A percentile compares a stretch with the other conserved stretches of the same genome.
These are phyloP conservation scores for Apis mellifera DNA, from an alignment of 1,140 invertebrate species.

Conservation along the genomic window Amel_HAv3.1 CM009945.2:6642001-6642500, in stretches of 20 bases:
- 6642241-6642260: constrained; percentile 40
- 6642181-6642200: background rate
- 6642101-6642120: background rate
- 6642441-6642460: background rate
- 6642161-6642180: constrained; percentile 20
- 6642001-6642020: background rate
- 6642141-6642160: background rate
- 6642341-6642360: constrained; percentile 4
- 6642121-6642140: too few relatives aligned
- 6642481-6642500: too few relatives aligned
- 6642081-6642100: background rate
- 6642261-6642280: constrained; percentile 15
- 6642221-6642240: constrained; percentile 34
- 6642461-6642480: background rate
- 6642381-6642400: background rate
- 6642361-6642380: constrained; percentile 27
- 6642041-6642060: background rate
- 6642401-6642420: background rate
- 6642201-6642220: background rate
- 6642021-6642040: background rate
- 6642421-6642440: background rate
- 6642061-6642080: background rate
- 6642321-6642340: background rate
- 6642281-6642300: constrained; percentile 25
- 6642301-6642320: constrained; percentile 1